Conservation (phyloP, 2,113 vertebrate genomes). For the Datnioides undecimradiatus region DNA sequence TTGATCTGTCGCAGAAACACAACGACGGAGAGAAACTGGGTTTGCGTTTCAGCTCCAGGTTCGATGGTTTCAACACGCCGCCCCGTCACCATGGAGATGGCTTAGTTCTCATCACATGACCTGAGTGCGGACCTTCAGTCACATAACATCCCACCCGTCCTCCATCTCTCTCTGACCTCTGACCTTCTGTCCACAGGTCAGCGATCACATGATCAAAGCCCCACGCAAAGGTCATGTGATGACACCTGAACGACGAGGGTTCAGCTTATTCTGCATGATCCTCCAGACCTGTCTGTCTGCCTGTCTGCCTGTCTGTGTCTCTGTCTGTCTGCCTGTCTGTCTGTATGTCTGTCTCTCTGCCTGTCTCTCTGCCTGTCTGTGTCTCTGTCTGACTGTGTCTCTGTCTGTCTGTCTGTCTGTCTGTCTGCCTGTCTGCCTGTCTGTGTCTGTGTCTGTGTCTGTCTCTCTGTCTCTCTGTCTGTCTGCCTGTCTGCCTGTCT, state of each 20-base stretch:
- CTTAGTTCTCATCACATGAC: neutral
- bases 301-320: neutral
- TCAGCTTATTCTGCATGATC: no score
- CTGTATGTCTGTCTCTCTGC: no score
- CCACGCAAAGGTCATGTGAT: neutral
- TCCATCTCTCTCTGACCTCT: neutral
- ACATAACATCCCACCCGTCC: neutral
- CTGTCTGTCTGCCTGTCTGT: neutral
- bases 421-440: neutral
- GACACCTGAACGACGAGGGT: no score
- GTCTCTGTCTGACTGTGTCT: neutral
- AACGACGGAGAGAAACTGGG: no score
- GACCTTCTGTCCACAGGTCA: neutral
- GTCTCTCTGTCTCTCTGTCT: conserved; percentile 24
- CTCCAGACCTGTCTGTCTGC: neutral
- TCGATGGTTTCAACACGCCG: no score
- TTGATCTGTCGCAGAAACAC: no score
- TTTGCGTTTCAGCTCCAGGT: no score
- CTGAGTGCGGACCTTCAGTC: neutral
- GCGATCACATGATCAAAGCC: neutral
- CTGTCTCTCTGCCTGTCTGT: conserved; percentile 14
- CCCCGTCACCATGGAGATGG: no score
- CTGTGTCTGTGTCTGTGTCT: no score
- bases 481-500: neutral
- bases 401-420: neutral